phyloP scores from a whole-genome alignment of 1,140 invertebrate genomes.

The Cydia strobilella region DNA sequence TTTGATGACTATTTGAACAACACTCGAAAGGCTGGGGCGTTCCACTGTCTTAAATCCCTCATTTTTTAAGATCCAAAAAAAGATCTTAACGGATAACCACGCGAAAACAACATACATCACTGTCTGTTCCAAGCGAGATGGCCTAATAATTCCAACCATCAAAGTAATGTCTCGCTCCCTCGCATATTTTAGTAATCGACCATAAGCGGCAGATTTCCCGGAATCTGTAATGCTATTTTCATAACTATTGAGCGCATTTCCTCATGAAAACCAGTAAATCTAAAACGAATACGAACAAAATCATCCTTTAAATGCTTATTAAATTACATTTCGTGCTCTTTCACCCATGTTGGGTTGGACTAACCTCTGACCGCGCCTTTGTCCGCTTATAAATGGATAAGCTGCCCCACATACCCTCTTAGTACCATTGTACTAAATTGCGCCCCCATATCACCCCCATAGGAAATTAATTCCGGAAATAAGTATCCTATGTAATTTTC shows the following conservation, averaged over 20 bases:
- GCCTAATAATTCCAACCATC: constrained; percentile 23
- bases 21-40: background rate
- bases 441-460: no score
- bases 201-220: constrained; percentile 25
- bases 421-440: no score
- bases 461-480: no score
- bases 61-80: background rate
- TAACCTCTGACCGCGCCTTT: no score
- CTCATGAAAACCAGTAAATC: background rate
- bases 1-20: background rate
- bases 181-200: constrained; percentile 27
- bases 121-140: constrained; percentile 1
- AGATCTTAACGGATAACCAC: constrained; percentile 5
- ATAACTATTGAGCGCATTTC: background rate
- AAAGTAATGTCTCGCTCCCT: constrained; percentile 14
- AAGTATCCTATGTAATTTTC: no score
- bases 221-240: background rate
- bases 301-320: no score
- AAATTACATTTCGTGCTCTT: no score
- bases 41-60: background rate
- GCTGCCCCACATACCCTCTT: no score
- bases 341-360: no score
- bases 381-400: no score
- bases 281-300: no score
- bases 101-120: constrained; percentile 29